Conservation (phyloP, 2,888 invertebrate species). For the Crematogaster levior region DNA sequence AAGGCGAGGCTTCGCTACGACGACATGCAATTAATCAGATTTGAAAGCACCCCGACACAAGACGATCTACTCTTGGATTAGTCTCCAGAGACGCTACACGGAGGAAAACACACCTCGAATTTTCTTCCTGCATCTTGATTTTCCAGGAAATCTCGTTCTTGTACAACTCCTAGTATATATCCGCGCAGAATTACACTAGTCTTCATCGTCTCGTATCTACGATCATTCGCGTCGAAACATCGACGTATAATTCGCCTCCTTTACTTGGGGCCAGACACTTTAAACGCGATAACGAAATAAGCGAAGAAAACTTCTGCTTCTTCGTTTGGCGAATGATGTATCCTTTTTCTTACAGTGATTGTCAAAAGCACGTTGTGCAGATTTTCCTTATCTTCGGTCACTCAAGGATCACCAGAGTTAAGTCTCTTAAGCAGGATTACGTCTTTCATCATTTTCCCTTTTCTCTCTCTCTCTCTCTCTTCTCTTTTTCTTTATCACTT, state of each 20-base stretch:
- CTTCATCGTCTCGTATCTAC: not conserved
- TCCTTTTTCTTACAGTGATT: not conserved
- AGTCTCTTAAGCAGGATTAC: conserved; percentile 77
- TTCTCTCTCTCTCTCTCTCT: not conserved
- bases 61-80: conserved; percentile 21
- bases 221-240: conserved; percentile 2
- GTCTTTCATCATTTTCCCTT: conserved; percentile 72
- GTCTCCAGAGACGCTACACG: not conserved
- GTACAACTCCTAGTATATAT: not conserved
- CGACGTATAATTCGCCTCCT: not conserved
- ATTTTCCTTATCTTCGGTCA: conserved; percentile 69
- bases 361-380: conserved; percentile 16
- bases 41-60: conserved; percentile 6
- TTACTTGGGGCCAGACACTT: not conserved
- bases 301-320: not conserved
- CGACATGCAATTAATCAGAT: conserved; percentile 39
- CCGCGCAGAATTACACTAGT: not conserved
- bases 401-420: conserved; percentile 73
- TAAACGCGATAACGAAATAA: not conserved
- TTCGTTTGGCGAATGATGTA: not conserved
- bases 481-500: not conserved
- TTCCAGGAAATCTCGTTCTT: not conserved
- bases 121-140: not conserved
- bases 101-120: conserved; percentile 16
- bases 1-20: not conserved